phyloP scores from a whole-genome alignment of 2,888 invertebrate species.

The Melanostoma scalare region DNA sequence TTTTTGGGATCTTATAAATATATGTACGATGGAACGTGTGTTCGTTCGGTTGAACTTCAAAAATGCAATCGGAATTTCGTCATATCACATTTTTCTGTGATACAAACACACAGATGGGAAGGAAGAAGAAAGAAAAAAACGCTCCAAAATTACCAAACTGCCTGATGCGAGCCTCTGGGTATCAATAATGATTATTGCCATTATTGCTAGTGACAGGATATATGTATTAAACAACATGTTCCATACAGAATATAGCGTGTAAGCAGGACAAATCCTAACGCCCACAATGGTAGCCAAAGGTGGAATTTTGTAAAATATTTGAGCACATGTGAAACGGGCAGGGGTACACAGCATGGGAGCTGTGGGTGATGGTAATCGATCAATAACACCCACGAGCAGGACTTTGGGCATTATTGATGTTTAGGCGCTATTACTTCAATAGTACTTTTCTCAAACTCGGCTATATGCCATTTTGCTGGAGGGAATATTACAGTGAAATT shows the following conservation, averaged over 20 bases:
- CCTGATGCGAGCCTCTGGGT: slow-evolving; percentile 21
- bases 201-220: slow-evolving; percentile 68
- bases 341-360: slow-evolving; percentile 26
- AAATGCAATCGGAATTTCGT: slow-evolving; percentile 44
- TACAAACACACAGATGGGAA: not conserved
- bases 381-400: slow-evolving; percentile 57
- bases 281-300: slow-evolving; percentile 54
- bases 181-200: slow-evolving; percentile 69
- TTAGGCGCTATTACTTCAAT: slow-evolving; percentile 58
- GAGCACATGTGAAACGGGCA: slow-evolving; percentile 18
- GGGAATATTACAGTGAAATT: slow-evolving; percentile 62
- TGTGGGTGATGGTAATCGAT: slow-evolving; percentile 32
- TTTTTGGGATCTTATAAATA: not conserved
- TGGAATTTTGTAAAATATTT: slow-evolving; percentile 64
- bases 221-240: slow-evolving; percentile 53
- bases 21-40: not conserved
- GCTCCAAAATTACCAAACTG: slow-evolving; percentile 29
- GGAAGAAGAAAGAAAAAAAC: slow-evolving; percentile 38
- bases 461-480: slow-evolving; percentile 37
- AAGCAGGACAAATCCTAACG: slow-evolving; percentile 49
- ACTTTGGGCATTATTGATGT: slow-evolving; percentile 55
- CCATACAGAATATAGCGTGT: slow-evolving; percentile 33
- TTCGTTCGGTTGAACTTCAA: slow-evolving; percentile 6
- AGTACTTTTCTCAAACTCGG: slow-evolving; percentile 19
- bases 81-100: slow-evolving; percentile 39